These are phyloP conservation scores for Gallinago jamesoni DNA, from an alignment of 2,113 vertebrate species.

Conservation along the genomic window DNA sequence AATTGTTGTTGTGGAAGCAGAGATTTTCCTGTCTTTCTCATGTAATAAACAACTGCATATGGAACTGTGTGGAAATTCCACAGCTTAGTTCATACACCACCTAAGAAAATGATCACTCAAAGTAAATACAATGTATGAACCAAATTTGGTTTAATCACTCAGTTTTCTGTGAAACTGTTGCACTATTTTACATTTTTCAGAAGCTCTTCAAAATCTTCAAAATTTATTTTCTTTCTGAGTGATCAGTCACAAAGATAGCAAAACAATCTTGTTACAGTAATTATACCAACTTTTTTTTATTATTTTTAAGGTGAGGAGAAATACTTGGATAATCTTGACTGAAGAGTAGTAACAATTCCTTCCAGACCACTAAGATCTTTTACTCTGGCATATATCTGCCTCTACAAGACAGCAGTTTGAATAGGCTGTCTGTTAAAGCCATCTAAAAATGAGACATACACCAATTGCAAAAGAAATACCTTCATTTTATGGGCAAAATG, in stretches of 20 bases:
- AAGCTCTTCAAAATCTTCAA: background rate
- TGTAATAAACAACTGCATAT: background rate
- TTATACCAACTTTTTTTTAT: background rate
- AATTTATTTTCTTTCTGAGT: background rate
- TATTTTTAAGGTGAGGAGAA: background rate
- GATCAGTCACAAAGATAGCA: background rate
- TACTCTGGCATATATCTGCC: background rate
- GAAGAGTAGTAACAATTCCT: background rate
- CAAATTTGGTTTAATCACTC: background rate
- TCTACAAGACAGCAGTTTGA: background rate
- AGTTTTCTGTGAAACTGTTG: background rate
- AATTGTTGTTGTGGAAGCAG: background rate
- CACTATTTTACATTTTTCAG: background rate
- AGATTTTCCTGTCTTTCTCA: background rate
- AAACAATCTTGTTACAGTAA: background rate
- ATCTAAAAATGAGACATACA: background rate
- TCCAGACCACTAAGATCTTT: background rate
- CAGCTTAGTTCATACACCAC: background rate
- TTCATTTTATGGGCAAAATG: constrained; percentile 3
- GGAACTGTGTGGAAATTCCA: background rate
- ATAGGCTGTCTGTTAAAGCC: background rate
- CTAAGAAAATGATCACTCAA: background rate
- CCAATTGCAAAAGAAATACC: background rate
- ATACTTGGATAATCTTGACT: background rate
- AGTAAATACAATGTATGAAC: background rate